Conservation (phyloP, 2,113 vertebrate genomes). For the Etheostoma spectabile region DNA sequence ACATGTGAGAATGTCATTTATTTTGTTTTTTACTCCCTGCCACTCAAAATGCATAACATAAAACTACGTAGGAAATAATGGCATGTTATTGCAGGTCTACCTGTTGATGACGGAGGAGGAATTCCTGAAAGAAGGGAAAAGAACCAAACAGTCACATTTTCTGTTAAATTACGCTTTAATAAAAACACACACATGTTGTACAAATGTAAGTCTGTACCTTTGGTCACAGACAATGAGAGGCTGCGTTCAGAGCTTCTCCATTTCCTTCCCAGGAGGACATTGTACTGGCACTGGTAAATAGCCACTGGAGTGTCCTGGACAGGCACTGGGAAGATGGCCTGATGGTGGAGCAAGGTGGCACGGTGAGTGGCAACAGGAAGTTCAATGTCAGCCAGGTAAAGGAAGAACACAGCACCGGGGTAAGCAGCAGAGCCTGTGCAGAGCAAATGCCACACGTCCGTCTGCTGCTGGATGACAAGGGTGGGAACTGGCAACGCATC, state of each 20-base stretch:
- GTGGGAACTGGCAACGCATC: slow-evolving; percentile 69
- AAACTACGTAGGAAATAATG: background rate
- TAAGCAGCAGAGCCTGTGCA: slow-evolving; percentile 79
- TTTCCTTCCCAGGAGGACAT: slow-evolving; percentile 50
- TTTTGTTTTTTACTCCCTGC: background rate
- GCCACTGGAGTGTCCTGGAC: slow-evolving; percentile 55
- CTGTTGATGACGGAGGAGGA: slow-evolving; percentile 33
- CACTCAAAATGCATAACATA: background rate
- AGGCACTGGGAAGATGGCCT: slow-evolving; percentile 69
- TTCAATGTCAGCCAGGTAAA: slow-evolving; percentile 63
- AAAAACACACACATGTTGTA: background rate
- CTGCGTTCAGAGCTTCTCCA: slow-evolving; percentile 74
- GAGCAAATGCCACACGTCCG: slow-evolving; percentile 64
- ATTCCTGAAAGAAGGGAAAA: slow-evolving; percentile 50
- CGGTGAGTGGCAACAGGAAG: slow-evolving; percentile 26
- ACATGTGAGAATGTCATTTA: background rate
- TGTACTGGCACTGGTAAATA: slow-evolving; percentile 82
- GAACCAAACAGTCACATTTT: slow-evolving; percentile 12
- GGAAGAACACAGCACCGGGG: slow-evolving; percentile 76
- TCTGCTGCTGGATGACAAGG: slow-evolving; percentile 67
- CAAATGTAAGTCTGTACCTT: slow-evolving; percentile 36
- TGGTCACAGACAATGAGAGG: slow-evolving; percentile 55
- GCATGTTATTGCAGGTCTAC: slow-evolving; percentile 22
- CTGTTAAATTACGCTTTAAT: background rate
- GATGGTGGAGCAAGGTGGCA: slow-evolving; percentile 42